Evolutionary conservation across 2,113 vertebrate species (phyloP).

Genomic region (Perca fluviatilis): DNA sequence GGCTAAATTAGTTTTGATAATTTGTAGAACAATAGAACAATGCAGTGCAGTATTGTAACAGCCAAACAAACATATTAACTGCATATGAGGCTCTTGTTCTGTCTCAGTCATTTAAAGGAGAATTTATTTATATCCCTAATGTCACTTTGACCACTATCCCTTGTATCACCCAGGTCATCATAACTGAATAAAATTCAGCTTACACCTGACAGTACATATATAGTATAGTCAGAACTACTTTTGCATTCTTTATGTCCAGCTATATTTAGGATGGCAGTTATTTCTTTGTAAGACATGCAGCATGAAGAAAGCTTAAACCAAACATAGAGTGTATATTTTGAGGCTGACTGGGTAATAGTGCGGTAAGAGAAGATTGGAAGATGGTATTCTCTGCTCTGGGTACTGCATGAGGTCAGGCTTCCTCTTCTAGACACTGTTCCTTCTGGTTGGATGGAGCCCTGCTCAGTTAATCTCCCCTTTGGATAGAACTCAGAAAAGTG

Average conservation of each 20-base stretch:
- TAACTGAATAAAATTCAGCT: not conserved
- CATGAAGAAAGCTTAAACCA: constrained; percentile 3
- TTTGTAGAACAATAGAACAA: not conserved
- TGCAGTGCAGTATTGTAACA: not conserved
- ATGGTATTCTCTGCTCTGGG: constrained; percentile 48
- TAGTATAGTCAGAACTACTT: not conserved
- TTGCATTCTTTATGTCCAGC: not conserved
- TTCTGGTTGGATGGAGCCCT: constrained; percentile 67
- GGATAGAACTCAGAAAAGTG: constrained; percentile 61
- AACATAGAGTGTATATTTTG: constrained; percentile 5
- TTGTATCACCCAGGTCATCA: not conserved
- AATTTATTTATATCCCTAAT: not conserved
- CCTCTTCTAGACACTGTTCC: constrained; percentile 64
- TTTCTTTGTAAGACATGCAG: constrained; percentile 4
- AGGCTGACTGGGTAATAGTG: constrained; percentile 15
- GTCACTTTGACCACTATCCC: not conserved
- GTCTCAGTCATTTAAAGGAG: not conserved
- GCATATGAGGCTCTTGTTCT: not conserved
- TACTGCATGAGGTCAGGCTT: constrained; percentile 55
- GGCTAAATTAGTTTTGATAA: not conserved
- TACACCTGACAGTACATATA: not conserved
- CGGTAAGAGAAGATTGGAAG: not conserved
- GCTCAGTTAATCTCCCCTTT: constrained; percentile 60
- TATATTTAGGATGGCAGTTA: constrained; percentile 2
- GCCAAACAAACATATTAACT: not conserved